Evolutionary conservation across 2,113 vertebrate genomes (phyloP), one percentile per base, ranked within the genome.

Genomic region (Manacus vitellinus): DNA sequence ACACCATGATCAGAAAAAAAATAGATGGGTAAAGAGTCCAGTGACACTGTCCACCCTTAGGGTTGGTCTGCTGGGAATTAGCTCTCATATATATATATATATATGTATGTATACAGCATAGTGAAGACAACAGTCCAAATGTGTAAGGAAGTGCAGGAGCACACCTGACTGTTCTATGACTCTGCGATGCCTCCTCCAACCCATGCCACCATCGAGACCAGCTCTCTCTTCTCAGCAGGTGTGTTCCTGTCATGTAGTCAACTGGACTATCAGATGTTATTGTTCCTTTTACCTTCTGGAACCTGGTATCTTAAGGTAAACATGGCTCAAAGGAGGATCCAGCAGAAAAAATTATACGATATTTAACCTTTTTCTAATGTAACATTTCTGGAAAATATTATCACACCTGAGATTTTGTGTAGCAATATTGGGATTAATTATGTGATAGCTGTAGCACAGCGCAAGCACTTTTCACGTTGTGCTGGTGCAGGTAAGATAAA

Each of bases 321-420:
- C 88, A 80, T 0, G 6, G 63, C 66, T 90, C 43, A 2, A 21
- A 94, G 91, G 41, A 84, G 59, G 85, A 88, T 86, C 67, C 55
- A 43, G 59, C 63, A 54, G 83, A 79, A 85, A 82, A 90, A 74
- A 76, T 58, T 22, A 39, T 35, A 70, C 71, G 70, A 85, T 84
- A 92, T 94, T 80, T 97, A 92, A 93, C 91, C 86, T 92, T 94
- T 89, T 92, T 92, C 75, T 94, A 83, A 63, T 59, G 41, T 85
- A 95, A 94, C 91, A 52, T 86, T 94, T 71, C 85, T 67, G 76
- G 88, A 77, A 94, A 92, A 91, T 83, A 89, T 84, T 71, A 80
- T 86, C 67, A 90, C 92, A 84, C 31, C 7, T 66, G 92, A 83
- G 83, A 83, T 79, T 92, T 80, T 4, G 2, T 74, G 91, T 65